Evolutionary conservation across 1,140 invertebrate species (phyloP).

Genomic region (Orchesella cincta): DNA sequence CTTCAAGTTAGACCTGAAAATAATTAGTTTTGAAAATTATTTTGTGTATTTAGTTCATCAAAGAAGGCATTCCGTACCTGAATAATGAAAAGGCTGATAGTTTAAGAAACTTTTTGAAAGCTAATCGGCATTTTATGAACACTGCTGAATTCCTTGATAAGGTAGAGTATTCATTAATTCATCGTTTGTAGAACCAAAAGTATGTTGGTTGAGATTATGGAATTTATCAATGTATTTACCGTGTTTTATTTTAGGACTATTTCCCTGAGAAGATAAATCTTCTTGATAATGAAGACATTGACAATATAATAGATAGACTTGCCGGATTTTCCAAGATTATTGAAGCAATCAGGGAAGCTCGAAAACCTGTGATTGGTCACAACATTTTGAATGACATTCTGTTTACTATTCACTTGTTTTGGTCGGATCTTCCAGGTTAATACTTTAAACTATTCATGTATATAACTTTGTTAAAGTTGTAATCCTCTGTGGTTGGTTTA

Average conservation of each 20-base stretch:
- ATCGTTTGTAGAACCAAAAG: too few species aligned
- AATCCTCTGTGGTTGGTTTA: too few species aligned
- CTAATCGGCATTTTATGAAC: conserved; percentile 42
- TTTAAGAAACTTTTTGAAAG: conserved; percentile 54
- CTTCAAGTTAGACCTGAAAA: conserved; percentile 40
- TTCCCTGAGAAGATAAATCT: conserved; percentile 32
- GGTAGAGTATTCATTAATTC: conserved; percentile 9
- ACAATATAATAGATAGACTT: conserved; percentile 59
- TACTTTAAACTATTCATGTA: conserved; percentile 37
- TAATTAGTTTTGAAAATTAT: conserved; percentile 44
- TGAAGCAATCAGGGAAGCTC: conserved; percentile 60
- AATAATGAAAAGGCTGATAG: conserved; percentile 60
- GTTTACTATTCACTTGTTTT: conserved; percentile 72
- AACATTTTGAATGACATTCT: conserved; percentile 72
- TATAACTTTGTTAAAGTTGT: too few species aligned
- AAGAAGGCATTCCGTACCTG: conserved; percentile 68
- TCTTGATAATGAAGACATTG: conserved; percentile 44
- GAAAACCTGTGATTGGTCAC: conserved; percentile 75
- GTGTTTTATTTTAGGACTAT: conserved; percentile 21
- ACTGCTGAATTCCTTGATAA: conserved; percentile 21
- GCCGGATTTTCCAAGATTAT: conserved; percentile 71
- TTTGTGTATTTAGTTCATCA: conserved; percentile 62
- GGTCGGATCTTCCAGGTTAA: conserved; percentile 66
- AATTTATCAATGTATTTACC: not conserved
- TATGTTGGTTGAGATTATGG: too few species aligned